These are phyloP conservation scores for Amphipyra tragopoginis DNA, from an alignment of 2,888 invertebrate species.

Conservation along the genomic window DNA sequence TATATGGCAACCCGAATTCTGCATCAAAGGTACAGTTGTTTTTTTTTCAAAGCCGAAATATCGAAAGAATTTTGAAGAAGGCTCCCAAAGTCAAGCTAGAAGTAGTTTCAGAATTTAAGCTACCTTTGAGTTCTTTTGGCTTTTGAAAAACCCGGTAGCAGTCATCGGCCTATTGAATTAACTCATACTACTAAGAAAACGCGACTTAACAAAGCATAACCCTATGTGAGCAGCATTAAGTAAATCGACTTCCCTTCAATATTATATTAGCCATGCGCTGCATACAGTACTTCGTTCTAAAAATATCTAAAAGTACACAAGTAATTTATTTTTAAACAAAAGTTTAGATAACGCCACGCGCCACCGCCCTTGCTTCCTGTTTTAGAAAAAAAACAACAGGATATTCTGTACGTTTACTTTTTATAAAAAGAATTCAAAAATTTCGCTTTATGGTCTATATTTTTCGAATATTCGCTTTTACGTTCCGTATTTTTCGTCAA, in stretches of 20 bases:
- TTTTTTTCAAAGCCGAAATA: too few relatives aligned
- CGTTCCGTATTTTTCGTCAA: slow-evolving; percentile 21
- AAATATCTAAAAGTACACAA: slow-evolving; percentile 34
- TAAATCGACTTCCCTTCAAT: slow-evolving; percentile 1
- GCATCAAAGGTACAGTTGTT: too few relatives aligned
- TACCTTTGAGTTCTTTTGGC: too few relatives aligned
- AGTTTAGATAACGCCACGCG: slow-evolving; percentile 30
- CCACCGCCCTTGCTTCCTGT: slow-evolving; percentile 35
- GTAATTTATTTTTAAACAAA: slow-evolving; percentile 35
- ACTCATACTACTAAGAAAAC: too few relatives aligned
- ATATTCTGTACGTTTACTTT: slow-evolving; percentile 20
- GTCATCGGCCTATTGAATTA: too few relatives aligned
- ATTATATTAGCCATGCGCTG: slow-evolving; percentile 40
- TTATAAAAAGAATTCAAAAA: slow-evolving; percentile 23
- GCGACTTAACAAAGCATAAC: too few relatives aligned
- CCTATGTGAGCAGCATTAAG: not conserved
- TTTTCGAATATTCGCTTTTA: slow-evolving; percentile 15
- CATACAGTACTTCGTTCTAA: slow-evolving; percentile 38
- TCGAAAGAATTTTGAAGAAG: too few relatives aligned
- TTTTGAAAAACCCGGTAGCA: too few relatives aligned
- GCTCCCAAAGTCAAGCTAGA: too few relatives aligned
- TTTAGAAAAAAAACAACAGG: slow-evolving; percentile 27
- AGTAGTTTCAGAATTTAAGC: too few relatives aligned
- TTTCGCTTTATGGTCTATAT: slow-evolving; percentile 12
- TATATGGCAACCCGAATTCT: too few relatives aligned